Evolutionary conservation across 2,888 invertebrate genomes (phyloP).

Genomic region (Mesochorus sp.): DNA sequence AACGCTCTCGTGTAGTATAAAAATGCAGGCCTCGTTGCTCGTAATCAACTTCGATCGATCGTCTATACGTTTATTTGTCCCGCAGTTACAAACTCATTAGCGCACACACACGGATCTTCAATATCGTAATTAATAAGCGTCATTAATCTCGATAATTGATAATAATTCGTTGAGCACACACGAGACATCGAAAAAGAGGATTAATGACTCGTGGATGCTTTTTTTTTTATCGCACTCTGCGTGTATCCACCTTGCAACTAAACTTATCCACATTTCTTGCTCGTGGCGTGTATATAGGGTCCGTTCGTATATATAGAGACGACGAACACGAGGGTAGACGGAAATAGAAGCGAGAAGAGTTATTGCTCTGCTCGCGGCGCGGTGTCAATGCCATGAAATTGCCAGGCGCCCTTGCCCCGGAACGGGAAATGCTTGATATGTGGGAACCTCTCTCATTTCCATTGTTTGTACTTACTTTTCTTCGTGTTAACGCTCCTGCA

Average conservation of each 20-base stretch:
- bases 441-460: slow-evolving; percentile 69
- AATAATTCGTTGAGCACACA: slow-evolving; percentile 46
- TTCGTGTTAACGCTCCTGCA: slow-evolving; percentile 17
- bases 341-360: slow-evolving; percentile 61
- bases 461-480: slow-evolving; percentile 30
- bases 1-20: too few relatives aligned
- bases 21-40: too few relatives aligned
- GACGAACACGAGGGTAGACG: background rate
- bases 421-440: slow-evolving; percentile 70
- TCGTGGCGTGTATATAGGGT: slow-evolving; percentile 11
- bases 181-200: background rate
- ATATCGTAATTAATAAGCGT: slow-evolving; percentile 40
- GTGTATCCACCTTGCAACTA: too few relatives aligned
- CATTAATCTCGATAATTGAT: slow-evolving; percentile 59
- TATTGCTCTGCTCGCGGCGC: slow-evolving; percentile 53
- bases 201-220: slow-evolving; percentile 48
- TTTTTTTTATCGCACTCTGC: background rate
- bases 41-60: background rate
- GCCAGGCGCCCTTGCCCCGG: slow-evolving; percentile 69
- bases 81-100: slow-evolving; percentile 21
- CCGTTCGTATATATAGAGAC: slow-evolving; percentile 57
- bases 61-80: slow-evolving; percentile 7
- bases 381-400: slow-evolving; percentile 77
- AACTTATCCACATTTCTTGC: background rate
- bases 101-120: slow-evolving; percentile 33